A percentile compares a stretch with the other conserved stretches of the same genome.
These are phyloP conservation scores for Heliornis fulica DNA, from an alignment of 2,113 vertebrate genomes.

Conservation along the genomic window DNA sequence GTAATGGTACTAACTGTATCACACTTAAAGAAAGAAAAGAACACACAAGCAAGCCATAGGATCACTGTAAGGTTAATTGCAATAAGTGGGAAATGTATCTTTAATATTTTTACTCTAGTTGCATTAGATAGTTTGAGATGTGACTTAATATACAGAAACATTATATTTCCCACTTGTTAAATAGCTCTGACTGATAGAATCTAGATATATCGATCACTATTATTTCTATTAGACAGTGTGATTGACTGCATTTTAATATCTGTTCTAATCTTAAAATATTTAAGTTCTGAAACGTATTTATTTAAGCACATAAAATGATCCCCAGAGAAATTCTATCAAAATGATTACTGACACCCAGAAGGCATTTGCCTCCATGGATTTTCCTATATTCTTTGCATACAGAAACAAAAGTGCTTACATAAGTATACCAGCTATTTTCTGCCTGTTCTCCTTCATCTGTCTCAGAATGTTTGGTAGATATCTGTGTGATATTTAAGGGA, in stretches of 20 bases:
- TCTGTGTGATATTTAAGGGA: not conserved
- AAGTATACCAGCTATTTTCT: not conserved
- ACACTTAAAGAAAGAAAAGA: not conserved
- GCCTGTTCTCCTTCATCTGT: not conserved
- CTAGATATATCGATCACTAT: not conserved
- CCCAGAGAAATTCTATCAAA: not conserved
- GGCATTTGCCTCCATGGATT: not conserved
- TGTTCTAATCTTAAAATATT: not conserved
- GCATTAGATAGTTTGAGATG: not conserved
- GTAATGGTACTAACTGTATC: not conserved
- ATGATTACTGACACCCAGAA: not conserved
- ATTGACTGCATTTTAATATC: not conserved
- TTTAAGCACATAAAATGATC: not conserved
- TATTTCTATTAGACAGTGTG: not conserved
- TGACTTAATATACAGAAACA: not conserved
- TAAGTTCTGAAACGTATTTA: not conserved
- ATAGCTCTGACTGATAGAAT: not conserved
- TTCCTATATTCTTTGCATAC: not conserved
- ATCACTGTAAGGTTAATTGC: not conserved
- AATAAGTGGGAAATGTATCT: not conserved
- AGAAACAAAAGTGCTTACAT: not conserved
- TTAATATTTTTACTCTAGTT: not conserved
- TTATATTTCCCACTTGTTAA: not conserved
- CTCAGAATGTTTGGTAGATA: not conserved
- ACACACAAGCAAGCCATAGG: not conserved